These are phyloP conservation scores for Ethmia dodecea DNA, from an alignment of 2,888 invertebrate species.

Conservation along the genomic window DNA sequence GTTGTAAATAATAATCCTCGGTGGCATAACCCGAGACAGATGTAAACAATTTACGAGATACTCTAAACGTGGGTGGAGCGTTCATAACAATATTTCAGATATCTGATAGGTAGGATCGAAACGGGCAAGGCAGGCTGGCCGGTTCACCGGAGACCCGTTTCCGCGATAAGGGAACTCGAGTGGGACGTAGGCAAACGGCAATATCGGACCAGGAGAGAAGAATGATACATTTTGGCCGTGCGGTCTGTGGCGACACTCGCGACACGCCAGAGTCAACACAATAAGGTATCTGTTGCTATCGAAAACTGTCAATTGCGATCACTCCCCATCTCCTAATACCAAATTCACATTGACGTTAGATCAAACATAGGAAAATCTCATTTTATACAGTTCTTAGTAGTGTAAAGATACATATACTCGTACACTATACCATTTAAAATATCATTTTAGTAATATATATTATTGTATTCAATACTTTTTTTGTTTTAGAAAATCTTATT, in stretches of 20 bases:
- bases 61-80: conserved; percentile 13
- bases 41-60: conserved; percentile 14
- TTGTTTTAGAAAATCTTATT: no score
- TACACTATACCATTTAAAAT: no score
- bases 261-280: conserved; percentile 64
- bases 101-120: conserved; percentile 16
- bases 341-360: conserved; percentile 32
- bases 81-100: conserved; percentile 20
- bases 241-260: conserved; percentile 39
- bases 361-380: no score
- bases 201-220: conserved; percentile 48
- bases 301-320: conserved; percentile 59
- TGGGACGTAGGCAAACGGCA: conserved; percentile 50
- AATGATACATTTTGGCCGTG: conserved; percentile 56
- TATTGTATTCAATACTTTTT: no score
- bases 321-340: conserved; percentile 29
- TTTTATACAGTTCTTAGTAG: no score
- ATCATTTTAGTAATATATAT: no score
- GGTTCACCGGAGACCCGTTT: conserved; percentile 17
- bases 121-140: conserved; percentile 10
- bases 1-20: not conserved
- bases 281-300: conserved; percentile 56
- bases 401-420: no score
- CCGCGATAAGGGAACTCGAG: conserved; percentile 33
- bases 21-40: conserved; percentile 12